Evolutionary conservation across 1,140 invertebrate species (phyloP).

Genomic region (Phthorimaea operculella): DNA sequence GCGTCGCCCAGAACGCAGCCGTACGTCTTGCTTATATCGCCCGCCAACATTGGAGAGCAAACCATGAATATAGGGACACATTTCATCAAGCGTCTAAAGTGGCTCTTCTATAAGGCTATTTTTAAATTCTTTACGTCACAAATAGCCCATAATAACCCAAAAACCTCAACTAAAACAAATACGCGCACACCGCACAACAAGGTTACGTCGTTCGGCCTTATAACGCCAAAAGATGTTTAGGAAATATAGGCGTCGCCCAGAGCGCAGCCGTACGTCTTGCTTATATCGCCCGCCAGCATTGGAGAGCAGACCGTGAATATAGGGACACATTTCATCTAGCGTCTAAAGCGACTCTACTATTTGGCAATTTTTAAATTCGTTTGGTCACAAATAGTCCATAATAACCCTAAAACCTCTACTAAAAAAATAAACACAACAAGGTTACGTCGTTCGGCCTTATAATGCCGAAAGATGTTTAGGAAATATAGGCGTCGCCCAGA

Average conservation of each 20-base stretch:
- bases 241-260: conserved; percentile 65
- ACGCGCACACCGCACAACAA: conserved; percentile 33
- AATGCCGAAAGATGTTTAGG: conserved; percentile 64
- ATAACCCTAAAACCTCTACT: background rate
- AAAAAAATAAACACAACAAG: conserved; percentile 41
- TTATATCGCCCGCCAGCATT: conserved; percentile 78
- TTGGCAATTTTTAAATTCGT: too few relatives aligned
- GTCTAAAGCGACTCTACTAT: too few relatives aligned
- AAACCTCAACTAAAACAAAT: background rate
- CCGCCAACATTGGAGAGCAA: conserved; percentile 83
- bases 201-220: conserved; percentile 48
- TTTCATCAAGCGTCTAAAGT: too few relatives aligned
- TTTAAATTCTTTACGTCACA: too few relatives aligned
- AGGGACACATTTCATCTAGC: too few relatives aligned
- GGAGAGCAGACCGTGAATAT: conserved; percentile 85
- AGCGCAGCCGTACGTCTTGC: conserved; percentile 81
- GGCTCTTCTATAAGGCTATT: too few relatives aligned
- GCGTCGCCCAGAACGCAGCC: conserved; percentile 72
- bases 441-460: conserved; percentile 49
- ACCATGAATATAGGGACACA: too few relatives aligned
- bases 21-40: conserved; percentile 78
- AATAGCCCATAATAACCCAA: too few relatives aligned
- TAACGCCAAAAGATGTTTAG: conserved; percentile 65
- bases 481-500: conserved; percentile 67
- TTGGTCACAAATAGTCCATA: too few relatives aligned